Evolutionary conservation across 2,113 vertebrate species (phyloP), one percentile per base, ranked within the genome.

Genomic region (Nothobranchius furzeri): DNA sequence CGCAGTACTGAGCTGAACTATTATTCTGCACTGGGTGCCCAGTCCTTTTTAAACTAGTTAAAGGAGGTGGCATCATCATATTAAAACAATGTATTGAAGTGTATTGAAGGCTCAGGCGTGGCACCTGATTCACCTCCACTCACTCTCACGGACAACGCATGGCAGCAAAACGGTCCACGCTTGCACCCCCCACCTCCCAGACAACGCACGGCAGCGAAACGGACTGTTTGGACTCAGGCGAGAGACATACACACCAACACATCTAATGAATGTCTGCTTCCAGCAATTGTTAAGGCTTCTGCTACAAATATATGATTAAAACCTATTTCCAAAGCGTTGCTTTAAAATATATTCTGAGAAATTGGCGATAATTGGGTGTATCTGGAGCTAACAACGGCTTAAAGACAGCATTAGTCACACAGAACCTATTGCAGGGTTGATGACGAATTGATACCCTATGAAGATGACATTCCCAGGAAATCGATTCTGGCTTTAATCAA

Each of bases 381-480:
- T 14, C 45, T 40, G n/a, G 24, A 67, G 43, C 30, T 37, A 67
- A 57, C 43, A 4, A 25, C 35, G 51, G 35, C 52, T 63, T 57
- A 76, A 75, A 35, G 25, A 67, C 64, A 55, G 30, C 51, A 49
- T 74, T 45, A 68, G 43, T 74, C 59, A 20, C 40, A 59, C 42
- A n/a, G 53, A 56, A 49, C 30, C 13, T 46, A n/a, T 46, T 48
- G 20, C 55, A 65, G 49, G 51, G 9, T n/a, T 49, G 36, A 56
- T 20, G 64, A 47, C 24, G 45, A 74, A 67, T 45, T 61, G 64
- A 74, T 48, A 12, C 40, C 42, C 49, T 42, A 35, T 59, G 61
- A 55, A 71, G 68, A 87, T 68, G 64, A 85, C 63, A 75, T 80
- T 78, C 57, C 64, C 35, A 62, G 75, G 73, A 84, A 82, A 87